Percentiles rank a stretch among this genome's conserved stretches.
Evolutionary conservation across 2,797 vertebrate species (phyloP).

Genomic region (Taenioides sp.): DNA sequence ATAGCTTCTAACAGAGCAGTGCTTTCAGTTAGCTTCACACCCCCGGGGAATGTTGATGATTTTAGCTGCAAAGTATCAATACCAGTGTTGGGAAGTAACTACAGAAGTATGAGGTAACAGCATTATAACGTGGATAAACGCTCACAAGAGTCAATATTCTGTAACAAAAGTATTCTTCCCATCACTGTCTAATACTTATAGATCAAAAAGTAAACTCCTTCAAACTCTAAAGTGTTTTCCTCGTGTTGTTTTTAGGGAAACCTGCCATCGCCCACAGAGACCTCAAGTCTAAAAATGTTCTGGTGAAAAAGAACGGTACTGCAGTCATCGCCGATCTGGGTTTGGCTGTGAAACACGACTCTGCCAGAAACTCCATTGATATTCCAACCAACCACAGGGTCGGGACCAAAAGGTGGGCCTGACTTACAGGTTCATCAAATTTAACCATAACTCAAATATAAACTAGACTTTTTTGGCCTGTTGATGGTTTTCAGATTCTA

Average conservation of each 20-base stretch:
- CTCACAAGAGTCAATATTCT: no score
- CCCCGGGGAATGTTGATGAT: no score
- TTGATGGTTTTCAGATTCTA: no score
- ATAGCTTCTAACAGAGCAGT: no score
- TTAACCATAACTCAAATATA: background rate
- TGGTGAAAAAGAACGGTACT: slow-evolving; percentile 92
- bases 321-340: slow-evolving; percentile 95
- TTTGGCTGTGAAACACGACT: slow-evolving; percentile 94
- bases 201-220: background rate
- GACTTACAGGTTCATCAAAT: background rate
- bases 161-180: no score
- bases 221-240: background rate
- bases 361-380: slow-evolving; percentile 87
- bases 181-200: background rate
- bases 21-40: no score
- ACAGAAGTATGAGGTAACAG: no score
- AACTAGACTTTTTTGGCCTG: background rate
- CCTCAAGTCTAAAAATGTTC: slow-evolving; percentile 95
- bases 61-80: no score
- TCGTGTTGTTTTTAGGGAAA: slow-evolving; percentile 80
- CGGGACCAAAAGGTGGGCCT: slow-evolving; percentile 90
- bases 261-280: slow-evolving; percentile 96
- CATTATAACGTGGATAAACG: no score
- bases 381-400: slow-evolving; percentile 92
- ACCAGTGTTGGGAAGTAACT: no score